phyloP scores from a whole-genome alignment of 2,113 vertebrate genomes.

The Alces alces region DNA sequence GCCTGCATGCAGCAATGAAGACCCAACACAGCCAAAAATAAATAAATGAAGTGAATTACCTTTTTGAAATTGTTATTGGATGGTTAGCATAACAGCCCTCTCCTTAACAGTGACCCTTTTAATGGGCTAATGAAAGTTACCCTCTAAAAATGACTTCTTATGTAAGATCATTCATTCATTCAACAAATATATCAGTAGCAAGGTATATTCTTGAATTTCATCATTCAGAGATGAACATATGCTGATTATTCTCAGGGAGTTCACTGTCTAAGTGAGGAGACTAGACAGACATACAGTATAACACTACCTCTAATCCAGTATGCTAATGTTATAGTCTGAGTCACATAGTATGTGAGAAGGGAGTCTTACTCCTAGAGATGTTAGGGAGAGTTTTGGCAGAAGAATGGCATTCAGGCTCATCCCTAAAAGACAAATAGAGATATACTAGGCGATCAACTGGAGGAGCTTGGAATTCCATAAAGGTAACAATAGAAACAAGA shows the following conservation, averaged over 20 bases:
- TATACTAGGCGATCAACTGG: neutral
- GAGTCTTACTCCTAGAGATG: neutral
- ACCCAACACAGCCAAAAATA: neutral
- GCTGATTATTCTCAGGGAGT: neutral
- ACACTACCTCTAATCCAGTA: neutral
- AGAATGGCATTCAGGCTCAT: neutral
- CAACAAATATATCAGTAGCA: neutral
- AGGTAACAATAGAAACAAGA: neutral
- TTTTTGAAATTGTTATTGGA: neutral
- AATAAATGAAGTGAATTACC: neutral
- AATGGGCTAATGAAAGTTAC: neutral
- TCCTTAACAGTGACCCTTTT: neutral
- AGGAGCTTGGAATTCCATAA: neutral
- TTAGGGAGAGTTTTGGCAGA: neutral
- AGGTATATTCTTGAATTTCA: neutral
- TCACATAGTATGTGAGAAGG: neutral
- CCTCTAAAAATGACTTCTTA: neutral
- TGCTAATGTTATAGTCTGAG: neutral
- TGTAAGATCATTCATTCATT: neutral
- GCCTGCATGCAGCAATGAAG: neutral
- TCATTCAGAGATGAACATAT: neutral
- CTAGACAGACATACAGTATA: neutral
- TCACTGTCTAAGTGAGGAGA: neutral
- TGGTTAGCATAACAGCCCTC: neutral
- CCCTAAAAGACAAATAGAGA: neutral